Evolutionary conservation across 2,797 vertebrate species (phyloP), one percentile per base, ranked within the genome.

Genomic region (Botia kubotai): DNA sequence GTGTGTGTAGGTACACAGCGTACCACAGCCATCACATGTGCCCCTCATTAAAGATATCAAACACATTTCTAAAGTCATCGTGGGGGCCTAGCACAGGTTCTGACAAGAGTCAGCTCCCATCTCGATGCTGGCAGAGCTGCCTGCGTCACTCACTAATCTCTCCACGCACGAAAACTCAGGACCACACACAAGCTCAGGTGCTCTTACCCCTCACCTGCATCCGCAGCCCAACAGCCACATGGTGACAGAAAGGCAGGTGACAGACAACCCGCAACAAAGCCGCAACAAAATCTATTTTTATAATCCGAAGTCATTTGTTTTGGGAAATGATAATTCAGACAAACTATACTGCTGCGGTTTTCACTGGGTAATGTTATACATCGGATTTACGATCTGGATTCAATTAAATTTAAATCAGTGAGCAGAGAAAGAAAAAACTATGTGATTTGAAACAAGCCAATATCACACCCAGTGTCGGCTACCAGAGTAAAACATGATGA

Each of bases 61-160:
- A 83, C 75, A 82, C 71, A 83, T 19, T 74, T 77, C 72, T 77
- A 77, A 72, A 74, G 78, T 74, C 81, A 78, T 73, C 78, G 46
- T 55, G 60, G 80, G 72, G 79, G 76, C 75, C 80, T 77, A 46
- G 74, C 66, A 71, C 85, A 84, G 67, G 85, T 71, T 75, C 58
- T 53, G 74, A 69, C 62, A 70, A 46, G 80, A 63, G 48, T 55
- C 75, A 10, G 43, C 83, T 82, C 70, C 62, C 66, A 86, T 86
- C 82, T 76, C 70, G 63, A 74, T 77, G 80, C 65, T 74, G 76
- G 68, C 85, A 76, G 57, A 68, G 66, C 68, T 68, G 53, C 53
- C 65, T 80, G 77, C 82, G 71, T 84, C 85, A 83, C 50, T 68
- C 72, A 19, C 80, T 84, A 80, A 84, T 84, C 85, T 84, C 77